These are phyloP conservation scores for Phrynosoma platyrhinos DNA, from an alignment of 2,113 vertebrate genomes.

Conservation along the genomic window DNA sequence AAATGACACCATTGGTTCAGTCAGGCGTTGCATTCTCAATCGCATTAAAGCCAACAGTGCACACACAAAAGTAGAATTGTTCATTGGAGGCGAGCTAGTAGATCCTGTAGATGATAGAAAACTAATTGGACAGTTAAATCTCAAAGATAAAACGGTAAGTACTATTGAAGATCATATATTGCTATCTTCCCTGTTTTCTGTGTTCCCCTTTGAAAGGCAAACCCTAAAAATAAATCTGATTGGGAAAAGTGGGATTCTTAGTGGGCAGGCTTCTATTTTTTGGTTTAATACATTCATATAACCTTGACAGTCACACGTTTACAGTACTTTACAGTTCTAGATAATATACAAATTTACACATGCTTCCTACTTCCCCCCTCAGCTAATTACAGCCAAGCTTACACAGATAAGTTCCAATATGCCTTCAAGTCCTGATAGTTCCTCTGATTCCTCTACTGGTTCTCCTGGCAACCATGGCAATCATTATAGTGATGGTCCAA, in stretches of 20 bases:
- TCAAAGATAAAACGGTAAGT: conserved; percentile 98
- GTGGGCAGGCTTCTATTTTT: not conserved
- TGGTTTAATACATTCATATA: not conserved
- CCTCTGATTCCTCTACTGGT: conserved; percentile 98
- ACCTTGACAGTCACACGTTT: not conserved
- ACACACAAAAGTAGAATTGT: conserved; percentile 97
- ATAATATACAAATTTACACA: not conserved
- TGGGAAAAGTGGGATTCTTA: conserved; percentile 9
- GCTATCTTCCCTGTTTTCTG: not conserved
- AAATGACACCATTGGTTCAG: conserved; percentile 98
- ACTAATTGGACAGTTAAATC: conserved; percentile 96
- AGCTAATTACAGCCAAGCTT: conserved; percentile 99
- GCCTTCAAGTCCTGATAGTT: conserved; percentile 99
- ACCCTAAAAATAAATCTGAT: not conserved
- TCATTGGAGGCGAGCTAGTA: conserved; percentile 96
- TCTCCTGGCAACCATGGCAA: conserved; percentile 98
- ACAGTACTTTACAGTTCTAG: not conserved
- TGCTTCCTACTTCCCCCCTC: conserved; percentile 61
- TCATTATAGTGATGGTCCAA: conserved; percentile 97
- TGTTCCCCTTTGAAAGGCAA: not conserved
- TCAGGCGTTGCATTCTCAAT: conserved; percentile 94
- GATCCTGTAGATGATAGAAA: conserved; percentile 98
- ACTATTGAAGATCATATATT: not conserved
- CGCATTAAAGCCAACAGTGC: conserved; percentile 97
- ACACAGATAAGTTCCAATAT: conserved; percentile 99